Base-by-base conservation (phyloP, 2,888 invertebrate species). In the Xiphydria camelus region DNA sequence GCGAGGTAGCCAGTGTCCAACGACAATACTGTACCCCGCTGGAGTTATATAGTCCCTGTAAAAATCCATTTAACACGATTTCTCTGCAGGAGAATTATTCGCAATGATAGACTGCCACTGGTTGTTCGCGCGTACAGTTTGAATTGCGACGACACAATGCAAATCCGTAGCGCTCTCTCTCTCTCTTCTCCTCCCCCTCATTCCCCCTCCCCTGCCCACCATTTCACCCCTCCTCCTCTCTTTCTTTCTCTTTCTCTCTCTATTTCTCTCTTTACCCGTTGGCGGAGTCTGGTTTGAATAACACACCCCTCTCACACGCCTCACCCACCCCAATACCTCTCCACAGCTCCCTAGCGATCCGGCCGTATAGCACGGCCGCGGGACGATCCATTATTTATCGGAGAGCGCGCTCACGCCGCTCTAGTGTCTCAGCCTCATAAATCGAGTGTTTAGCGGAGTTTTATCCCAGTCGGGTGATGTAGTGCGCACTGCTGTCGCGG, bases 71-170 rank as follows among this genome's bases (percentile, higher is more conserved):
- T 14, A 4, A 14, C n/a, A 6, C 17, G 23, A n/a, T 26, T 12
- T 17, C 26, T 18, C 10, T n/a, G 6, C 36, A 45, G 37, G 44
- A 33, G 44, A 60, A 60, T 58, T 53, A 51, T 49, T 55, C 49
- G 49, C 45, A 45, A 58, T 58, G 60, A 58, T 61, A 47, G 54
- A 42, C 39, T 34, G 29, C 21, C 35, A 29, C 40, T 45, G 45
- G 47, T 23, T 41, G 19, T 45, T 47, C 25, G 26, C 40, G 37
- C 23, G 45, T 36, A 31, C 51, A 29, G 51, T 61, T 58, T 54
- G 53, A 59, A 61, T 59, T 51, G 51, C 49, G 53, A 51, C 57
- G 57, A 57, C 54, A 56, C 58, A 57, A 62, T 62, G 62, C 54
- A 52, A 60, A 56, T 57, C 49, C 26, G 26, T 14, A 9, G 26